Conservation (phyloP, 1,140 invertebrate species). For the Eupeodes corollae region DNA sequence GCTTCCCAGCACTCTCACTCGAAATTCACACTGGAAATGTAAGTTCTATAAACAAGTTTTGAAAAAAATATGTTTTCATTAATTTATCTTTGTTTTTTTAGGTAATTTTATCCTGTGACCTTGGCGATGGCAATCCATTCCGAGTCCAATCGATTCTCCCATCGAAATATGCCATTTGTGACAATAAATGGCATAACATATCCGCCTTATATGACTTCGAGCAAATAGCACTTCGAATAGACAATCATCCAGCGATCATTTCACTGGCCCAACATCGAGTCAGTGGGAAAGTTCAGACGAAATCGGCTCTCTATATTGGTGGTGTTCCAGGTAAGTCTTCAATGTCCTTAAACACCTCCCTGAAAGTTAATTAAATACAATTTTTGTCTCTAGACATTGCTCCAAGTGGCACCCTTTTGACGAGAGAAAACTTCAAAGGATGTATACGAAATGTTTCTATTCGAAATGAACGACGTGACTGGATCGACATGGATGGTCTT, state of each 20-base stretch:
- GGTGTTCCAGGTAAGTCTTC: slow-evolving; percentile 68
- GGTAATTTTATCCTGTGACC: slow-evolving; percentile 58
- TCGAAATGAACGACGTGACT: slow-evolving; percentile 54
- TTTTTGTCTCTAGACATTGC: slow-evolving; percentile 47
- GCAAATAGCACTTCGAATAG: slow-evolving; percentile 59
- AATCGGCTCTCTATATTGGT: slow-evolving; percentile 67
- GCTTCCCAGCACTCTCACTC: slow-evolving; percentile 57
- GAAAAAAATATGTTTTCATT: not conserved
- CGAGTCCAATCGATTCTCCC: slow-evolving; percentile 46
- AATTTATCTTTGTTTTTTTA: slow-evolving; percentile 16
- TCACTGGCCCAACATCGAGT: slow-evolving; percentile 16
- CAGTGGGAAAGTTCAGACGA: slow-evolving; percentile 31
- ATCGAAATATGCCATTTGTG: slow-evolving; percentile 59
- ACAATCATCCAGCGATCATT: slow-evolving; percentile 48
- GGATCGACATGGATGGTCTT: slow-evolving; percentile 70
- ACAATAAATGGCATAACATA: slow-evolving; percentile 79
- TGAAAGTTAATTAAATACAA: no score
- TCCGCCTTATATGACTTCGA: slow-evolving; percentile 59
- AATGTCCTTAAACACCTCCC: no score
- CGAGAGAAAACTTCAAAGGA: slow-evolving; percentile 75
- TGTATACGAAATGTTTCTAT: slow-evolving; percentile 80
- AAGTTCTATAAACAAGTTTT: slow-evolving; percentile 15
- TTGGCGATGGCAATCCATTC: slow-evolving; percentile 50
- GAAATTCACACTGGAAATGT: slow-evolving; percentile 67
- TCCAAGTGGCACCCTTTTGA: slow-evolving; percentile 51